Evolutionary conservation across 2,797 vertebrate genomes (phyloP).

Genomic region (Phrynocephalus vlangalii): DNA sequence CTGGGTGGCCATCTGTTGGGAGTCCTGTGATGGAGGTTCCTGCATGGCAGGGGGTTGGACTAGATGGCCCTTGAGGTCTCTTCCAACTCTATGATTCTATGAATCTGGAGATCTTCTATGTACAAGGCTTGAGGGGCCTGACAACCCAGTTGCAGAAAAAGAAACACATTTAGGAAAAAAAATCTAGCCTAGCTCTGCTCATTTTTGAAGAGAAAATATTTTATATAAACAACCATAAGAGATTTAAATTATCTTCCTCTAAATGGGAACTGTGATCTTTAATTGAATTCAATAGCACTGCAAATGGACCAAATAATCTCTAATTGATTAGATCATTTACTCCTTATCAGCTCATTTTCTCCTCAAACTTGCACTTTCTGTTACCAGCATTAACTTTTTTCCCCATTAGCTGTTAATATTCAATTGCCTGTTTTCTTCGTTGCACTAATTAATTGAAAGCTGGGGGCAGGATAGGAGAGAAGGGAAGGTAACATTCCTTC

Average conservation of each 20-base stretch:
- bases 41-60: too few relatives aligned
- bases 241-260: constrained; percentile 55
- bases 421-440: constrained; percentile 62
- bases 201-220: not conserved
- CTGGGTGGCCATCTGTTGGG: too few relatives aligned
- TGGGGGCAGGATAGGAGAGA: not conserved
- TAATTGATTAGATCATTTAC: constrained; percentile 74
- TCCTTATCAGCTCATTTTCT: constrained; percentile 54
- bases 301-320: constrained; percentile 73
- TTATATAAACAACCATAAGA: constrained; percentile 18
- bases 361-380: constrained; percentile 60
- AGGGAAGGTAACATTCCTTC: constrained; percentile 51
- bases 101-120: not conserved
- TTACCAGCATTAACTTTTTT: constrained; percentile 49
- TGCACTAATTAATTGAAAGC: constrained; percentile 62
- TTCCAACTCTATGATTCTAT: not conserved
- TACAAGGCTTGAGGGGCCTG: not conserved
- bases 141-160: not conserved
- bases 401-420: constrained; percentile 59
- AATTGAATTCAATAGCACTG: constrained; percentile 72
- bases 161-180: not conserved
- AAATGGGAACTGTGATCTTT: constrained; percentile 67
- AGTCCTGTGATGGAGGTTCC: too few relatives aligned
- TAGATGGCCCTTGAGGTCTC: too few relatives aligned
- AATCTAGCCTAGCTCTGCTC: not conserved